Percentiles rank a stretch among this genome's conserved stretches.
Conservation (phyloP, 2,888 invertebrate species). For the Nezara viridula region DNA sequence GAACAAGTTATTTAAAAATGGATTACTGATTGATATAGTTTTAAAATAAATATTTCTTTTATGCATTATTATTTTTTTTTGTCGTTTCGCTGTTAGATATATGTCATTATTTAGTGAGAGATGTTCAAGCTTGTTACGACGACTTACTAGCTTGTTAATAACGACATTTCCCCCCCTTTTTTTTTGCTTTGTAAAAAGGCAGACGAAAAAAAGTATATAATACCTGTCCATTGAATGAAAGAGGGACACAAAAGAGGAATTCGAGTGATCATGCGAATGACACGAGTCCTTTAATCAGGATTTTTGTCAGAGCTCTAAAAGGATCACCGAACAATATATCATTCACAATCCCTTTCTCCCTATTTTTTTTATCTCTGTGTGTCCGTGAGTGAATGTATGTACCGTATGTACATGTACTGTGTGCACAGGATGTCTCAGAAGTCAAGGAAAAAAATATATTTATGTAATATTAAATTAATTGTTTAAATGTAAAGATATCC, state of each 20-base stretch:
- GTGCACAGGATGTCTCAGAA: too few relatives aligned
- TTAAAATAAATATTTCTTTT: too few relatives aligned
- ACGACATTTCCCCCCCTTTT: not conserved
- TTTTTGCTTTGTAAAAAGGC: not conserved
- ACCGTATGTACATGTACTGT: too few relatives aligned
- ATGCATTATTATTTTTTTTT: too few relatives aligned
- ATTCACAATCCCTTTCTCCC: not conserved
- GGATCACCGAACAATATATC: not conserved
- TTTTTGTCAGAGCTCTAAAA: conserved; percentile 22
- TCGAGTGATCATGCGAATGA: not conserved
- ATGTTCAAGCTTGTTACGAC: not conserved
- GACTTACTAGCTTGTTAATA: not conserved
- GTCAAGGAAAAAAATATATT: too few relatives aligned
- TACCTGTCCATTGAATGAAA: not conserved
- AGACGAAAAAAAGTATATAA: not conserved
- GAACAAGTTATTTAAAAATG: too few relatives aligned
- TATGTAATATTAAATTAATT: too few relatives aligned
- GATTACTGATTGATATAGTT: too few relatives aligned
- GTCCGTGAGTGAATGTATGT: too few relatives aligned
- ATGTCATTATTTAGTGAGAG: not conserved
- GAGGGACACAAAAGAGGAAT: not conserved
- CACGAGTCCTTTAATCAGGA: conserved; percentile 12
- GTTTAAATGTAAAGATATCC: too few relatives aligned
- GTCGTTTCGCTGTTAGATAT: too few relatives aligned
- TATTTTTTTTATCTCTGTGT: not conserved